phyloP scores from a whole-genome alignment of 2,113 vertebrate species.

The Trematocara marginatum region DNA sequence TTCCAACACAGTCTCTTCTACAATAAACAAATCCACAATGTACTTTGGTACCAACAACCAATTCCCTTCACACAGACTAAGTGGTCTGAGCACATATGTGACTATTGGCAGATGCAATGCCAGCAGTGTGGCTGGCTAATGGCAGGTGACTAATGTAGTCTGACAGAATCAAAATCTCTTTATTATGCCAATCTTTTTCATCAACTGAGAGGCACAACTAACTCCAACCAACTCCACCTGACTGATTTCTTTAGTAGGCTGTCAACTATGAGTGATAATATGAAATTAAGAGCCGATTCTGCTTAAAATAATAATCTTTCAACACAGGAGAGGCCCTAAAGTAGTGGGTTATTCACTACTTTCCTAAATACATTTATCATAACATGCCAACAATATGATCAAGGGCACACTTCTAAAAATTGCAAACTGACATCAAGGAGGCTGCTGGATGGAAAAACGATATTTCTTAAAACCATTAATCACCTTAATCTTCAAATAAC shows the following conservation, averaged over 20 bases:
- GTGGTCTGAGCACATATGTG: not conserved
- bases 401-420: not conserved
- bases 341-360: not conserved
- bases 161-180: conserved; percentile 67
- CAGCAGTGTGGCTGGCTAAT: conserved; percentile 52
- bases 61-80: not conserved
- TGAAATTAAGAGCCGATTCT: not conserved
- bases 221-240: not conserved
- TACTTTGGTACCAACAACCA: not conserved
- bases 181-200: conserved; percentile 36
- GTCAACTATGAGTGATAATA: conserved; percentile 2
- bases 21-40: conserved; percentile 13
- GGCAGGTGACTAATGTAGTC: conserved; percentile 69
- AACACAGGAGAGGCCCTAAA: not conserved
- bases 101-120: conserved; percentile 2
- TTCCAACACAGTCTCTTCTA: not conserved
- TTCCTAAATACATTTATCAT: not conserved
- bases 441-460: not conserved
- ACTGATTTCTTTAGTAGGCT: not conserved
- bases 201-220: conserved; percentile 16
- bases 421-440: not conserved
- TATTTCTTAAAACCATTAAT: conserved; percentile 1
- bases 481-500: conserved; percentile 10
- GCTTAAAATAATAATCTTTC: not conserved
- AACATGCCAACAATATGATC: not conserved